Base-by-base conservation (phyloP, 1,140 invertebrate genomes). In the Drosophila grimshawi region DNA sequence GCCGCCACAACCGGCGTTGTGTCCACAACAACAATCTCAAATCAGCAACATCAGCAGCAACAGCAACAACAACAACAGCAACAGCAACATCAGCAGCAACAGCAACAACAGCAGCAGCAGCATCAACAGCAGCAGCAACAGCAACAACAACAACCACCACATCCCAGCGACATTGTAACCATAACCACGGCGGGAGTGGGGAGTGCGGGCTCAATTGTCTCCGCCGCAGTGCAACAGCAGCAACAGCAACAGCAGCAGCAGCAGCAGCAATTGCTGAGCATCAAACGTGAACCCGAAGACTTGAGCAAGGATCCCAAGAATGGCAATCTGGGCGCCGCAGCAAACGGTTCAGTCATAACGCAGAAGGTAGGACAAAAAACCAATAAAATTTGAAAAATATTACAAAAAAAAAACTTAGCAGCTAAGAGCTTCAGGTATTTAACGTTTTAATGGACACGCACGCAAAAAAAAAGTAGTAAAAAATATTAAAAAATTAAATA, bases 281-380 rank as follows among this genome's bases (percentile, higher is more conserved):
- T 92, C 80, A 92, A 92, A 78, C 88, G 92, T 62, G 92, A 92
- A 68, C 92, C 92, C 63, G 92, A 92, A 86, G 92, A 92, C 76
- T 69, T 92, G 69, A 92, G 92, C 72, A 92, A 92, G 81, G 92
- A 92, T 78, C 92, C 92, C 33, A 92, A 92, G 66, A 92, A 89
- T 67, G 83, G 73, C 63, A 86, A 52, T 63, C 75, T 76, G 63
- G 68, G 66, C 63, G 76, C 60, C 43, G 51, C 73, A 4, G 71
- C 81, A 6, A 82, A 80, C 55, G 80, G 76, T 52, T 76, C 85
- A 48, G 83, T 81, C 69, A 86, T 85, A 79, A 85, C 83, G 76
- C 90, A 86, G 65, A 92, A 92, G 92, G 92, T 92, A 88, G 67
- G 89, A 35, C 46, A 52, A 4, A 60, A 61, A 62, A 4, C 5